A percentile compares a stretch with the other conserved stretches of the same genome.
These are phyloP conservation scores for Gymnothorax reevesii DNA, from an alignment of 2,797 vertebrate species.

Conservation along the genomic window DNA sequence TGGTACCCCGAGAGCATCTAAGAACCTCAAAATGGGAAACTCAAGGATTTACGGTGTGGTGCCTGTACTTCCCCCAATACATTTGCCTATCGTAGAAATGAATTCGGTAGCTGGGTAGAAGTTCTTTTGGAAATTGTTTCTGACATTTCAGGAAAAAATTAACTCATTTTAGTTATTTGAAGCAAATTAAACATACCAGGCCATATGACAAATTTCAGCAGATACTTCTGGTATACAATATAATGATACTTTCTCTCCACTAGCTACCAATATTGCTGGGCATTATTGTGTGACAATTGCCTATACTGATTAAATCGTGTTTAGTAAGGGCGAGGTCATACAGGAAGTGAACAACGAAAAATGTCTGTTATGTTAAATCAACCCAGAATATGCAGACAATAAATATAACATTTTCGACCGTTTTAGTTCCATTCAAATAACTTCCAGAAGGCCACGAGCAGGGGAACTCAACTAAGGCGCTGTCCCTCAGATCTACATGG, in stretches of 20 bases:
- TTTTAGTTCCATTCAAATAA: constrained; percentile 37
- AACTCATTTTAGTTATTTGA: not conserved
- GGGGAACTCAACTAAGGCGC: constrained; percentile 47
- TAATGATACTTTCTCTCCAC: not conserved
- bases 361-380: not conserved
- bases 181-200: not conserved
- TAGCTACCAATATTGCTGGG: not conserved
- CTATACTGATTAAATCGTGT: not conserved
- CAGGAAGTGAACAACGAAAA: not conserved
- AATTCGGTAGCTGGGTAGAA: not conserved
- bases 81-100: not conserved
- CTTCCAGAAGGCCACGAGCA: constrained; percentile 62
- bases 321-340: not conserved
- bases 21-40: not conserved
- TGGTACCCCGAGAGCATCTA: not conserved
- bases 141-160: not conserved
- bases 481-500: no score
- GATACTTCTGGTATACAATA: not conserved
- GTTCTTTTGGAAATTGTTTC: not conserved
- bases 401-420: not conserved
- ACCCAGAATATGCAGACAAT: not conserved
- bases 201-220: not conserved
- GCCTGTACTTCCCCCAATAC: not conserved
- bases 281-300: not conserved
- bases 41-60: no score